Base-by-base conservation (phyloP, 2,888 invertebrate genomes). In the Dryobota labecula region DNA sequence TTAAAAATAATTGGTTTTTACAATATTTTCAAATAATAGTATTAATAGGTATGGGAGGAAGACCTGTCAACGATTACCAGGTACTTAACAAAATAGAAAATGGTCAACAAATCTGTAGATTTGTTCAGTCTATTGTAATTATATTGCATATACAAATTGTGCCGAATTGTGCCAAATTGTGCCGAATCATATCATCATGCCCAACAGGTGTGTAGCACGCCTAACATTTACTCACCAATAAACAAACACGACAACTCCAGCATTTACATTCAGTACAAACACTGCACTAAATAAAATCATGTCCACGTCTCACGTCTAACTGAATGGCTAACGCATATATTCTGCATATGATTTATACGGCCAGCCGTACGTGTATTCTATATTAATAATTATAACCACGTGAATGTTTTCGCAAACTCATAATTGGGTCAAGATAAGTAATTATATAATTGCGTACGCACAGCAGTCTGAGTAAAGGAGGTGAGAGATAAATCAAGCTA, bases 301-400 rank as follows among this genome's bases (percentile, higher is more conserved):
- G 84, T 80, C 56, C 70, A 70, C 66, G 82, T 80, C 79, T 63
- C 70, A 70, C 66, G 82, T 80, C 79, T 63, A 73, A 45, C 58
- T 80, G 78, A 80, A 84, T 80, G 79, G 76, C 76, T 76, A 74
- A 70, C 71, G 77, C 87, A 90, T 91, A 88, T 87, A 91, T 91
- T 88, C 86, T 87, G 86, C 86, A 83, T 89, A 90, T 91, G 91
- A 91, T 91, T 91, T 90, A 91, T 90, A 80, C 9, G 72, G 68
- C 61, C 63, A 67, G 64, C 54, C 54, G 62, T 70, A 61, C 79
- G 72, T 84, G 78, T 84, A 85, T 67, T 69, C 67, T 72, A 66
- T 79, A 88, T 86, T 86, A 84, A 84, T 83, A 81, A 79, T 74
- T 86, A 84, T 83, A 80, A 72, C 62, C 74, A 73, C 73, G 71